These are phyloP conservation scores for Uria aalge DNA, from an alignment of 2,113 vertebrate genomes.

Conservation along the genomic window DNA sequence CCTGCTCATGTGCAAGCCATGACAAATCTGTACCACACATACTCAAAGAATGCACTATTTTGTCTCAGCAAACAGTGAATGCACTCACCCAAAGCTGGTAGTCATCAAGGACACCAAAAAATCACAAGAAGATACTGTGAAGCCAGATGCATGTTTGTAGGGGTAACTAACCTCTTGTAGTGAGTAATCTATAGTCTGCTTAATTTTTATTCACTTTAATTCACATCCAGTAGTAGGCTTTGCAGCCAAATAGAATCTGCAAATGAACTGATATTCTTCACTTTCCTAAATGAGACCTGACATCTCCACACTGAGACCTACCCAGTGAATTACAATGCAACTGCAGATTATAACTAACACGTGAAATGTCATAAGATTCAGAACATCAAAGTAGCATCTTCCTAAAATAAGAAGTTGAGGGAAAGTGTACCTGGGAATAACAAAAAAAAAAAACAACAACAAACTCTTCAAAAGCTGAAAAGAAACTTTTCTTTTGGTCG, in stretches of 20 bases:
- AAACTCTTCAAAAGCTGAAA: neutral
- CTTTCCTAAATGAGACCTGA: neutral
- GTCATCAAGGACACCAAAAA: neutral
- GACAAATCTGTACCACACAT: neutral
- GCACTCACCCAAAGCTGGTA: neutral
- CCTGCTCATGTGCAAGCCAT: neutral
- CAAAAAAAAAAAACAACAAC: neutral
- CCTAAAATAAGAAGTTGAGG: neutral
- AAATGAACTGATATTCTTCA: neutral
- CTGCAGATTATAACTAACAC: neutral
- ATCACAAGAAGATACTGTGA: neutral
- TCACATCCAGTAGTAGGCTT: neutral
- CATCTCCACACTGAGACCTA: neutral
- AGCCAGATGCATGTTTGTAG: neutral
- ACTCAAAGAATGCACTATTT: neutral
- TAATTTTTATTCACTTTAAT: neutral
- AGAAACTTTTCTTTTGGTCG: neutral
- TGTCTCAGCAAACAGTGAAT: neutral
- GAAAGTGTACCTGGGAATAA: neutral
- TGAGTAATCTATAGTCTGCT: neutral
- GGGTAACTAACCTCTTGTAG: neutral
- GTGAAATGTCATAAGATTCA: neutral
- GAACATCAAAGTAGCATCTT: neutral
- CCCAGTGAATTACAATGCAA: neutral
- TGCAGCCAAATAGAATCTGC: neutral